These are phyloP conservation scores for Sitta europaea DNA, from an alignment of 2,113 vertebrate genomes.

Conservation along the genomic window DNA sequence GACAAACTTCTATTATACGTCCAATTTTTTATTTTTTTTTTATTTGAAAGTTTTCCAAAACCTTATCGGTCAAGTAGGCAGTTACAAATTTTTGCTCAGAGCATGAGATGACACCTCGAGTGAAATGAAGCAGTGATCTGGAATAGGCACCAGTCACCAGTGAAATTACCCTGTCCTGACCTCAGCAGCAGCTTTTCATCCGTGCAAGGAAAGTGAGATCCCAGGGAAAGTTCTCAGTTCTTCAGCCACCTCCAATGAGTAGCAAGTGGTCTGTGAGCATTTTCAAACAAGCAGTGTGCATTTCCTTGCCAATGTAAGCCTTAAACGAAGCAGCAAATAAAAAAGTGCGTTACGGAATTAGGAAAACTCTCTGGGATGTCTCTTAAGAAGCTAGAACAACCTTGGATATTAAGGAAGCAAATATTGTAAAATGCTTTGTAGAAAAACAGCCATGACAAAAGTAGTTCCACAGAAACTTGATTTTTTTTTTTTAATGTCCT, in stretches of 20 bases:
- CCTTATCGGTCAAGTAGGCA: constrained; percentile 69
- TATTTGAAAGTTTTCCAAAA: not conserved
- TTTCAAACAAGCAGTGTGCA: not conserved
- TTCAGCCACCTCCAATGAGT: constrained; percentile 45
- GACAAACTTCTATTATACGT: not conserved
- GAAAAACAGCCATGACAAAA: not conserved
- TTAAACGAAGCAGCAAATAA: not conserved
- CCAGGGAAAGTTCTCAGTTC: constrained; percentile 60
- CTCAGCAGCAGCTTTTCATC: constrained; percentile 60
- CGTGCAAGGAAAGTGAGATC: constrained; percentile 32
- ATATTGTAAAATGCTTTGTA: not conserved
- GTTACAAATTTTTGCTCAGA: not conserved
- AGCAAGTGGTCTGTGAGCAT: not conserved
- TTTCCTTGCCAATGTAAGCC: not conserved
- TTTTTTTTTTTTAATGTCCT: not conserved
- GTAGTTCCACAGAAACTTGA: not conserved
- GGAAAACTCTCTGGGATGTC: not conserved
- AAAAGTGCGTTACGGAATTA: not conserved
- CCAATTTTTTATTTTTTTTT: not conserved
- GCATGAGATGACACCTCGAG: not conserved
- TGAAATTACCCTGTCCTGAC: constrained; percentile 74
- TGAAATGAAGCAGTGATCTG: constrained; percentile 59
- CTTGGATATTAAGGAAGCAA: not conserved
- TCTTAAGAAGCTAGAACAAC: not conserved
- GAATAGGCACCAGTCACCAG: constrained; percentile 67